A percentile compares a stretch with the other conserved stretches of the same genome.
Evolutionary conservation across 2,888 invertebrate genomes (phyloP).

Genomic region (Drosophila pullipes): DNA sequence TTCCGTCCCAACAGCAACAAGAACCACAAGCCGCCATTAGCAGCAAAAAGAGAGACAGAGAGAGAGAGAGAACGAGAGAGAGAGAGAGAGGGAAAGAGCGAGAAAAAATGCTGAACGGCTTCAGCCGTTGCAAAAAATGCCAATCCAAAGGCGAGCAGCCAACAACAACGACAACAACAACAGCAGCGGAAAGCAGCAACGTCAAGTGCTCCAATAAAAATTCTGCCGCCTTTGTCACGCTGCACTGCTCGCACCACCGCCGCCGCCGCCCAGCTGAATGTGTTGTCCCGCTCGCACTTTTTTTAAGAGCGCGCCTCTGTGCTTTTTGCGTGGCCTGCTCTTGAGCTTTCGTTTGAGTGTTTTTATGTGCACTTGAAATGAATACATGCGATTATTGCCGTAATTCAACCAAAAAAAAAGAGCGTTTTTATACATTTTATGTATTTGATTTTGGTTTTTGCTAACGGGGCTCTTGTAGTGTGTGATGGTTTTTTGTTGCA

Average conservation of each 20-base stretch:
- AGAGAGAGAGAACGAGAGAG: constrained; percentile 19
- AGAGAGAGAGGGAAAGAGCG: constrained; percentile 13
- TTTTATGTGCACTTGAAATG: constrained; percentile 75
- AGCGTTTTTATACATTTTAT: constrained; percentile 48
- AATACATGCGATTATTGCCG: constrained; percentile 72
- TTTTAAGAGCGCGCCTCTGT: constrained; percentile 63
- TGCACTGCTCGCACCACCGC: constrained; percentile 49
- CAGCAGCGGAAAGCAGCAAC: constrained; percentile 23
- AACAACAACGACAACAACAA: constrained; percentile 41
- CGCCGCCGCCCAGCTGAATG: constrained; percentile 18
- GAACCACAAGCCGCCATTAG: constrained; percentile 23
- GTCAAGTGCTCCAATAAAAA: constrained; percentile 79
- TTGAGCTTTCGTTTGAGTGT: constrained; percentile 72
- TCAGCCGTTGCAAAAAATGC: constrained; percentile 50
- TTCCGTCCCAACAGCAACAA: constrained; percentile 26
- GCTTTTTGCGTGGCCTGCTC: constrained; percentile 59
- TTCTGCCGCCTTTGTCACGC: constrained; percentile 72
- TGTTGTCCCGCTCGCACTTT: constrained; percentile 26
- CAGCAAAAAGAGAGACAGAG: constrained; percentile 19
- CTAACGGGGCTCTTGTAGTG: constrained; percentile 21
- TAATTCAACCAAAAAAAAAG: constrained; percentile 16
- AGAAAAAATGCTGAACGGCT: constrained; percentile 41
- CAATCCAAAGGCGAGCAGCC: constrained; percentile 68
- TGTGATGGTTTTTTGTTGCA: constrained; percentile 37
- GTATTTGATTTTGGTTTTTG: constrained; percentile 67